Percentiles rank a stretch among this genome's conserved stretches.
Conservation (phyloP, 2,113 vertebrate species). For the Tenebrosternarchus preto region DNA sequence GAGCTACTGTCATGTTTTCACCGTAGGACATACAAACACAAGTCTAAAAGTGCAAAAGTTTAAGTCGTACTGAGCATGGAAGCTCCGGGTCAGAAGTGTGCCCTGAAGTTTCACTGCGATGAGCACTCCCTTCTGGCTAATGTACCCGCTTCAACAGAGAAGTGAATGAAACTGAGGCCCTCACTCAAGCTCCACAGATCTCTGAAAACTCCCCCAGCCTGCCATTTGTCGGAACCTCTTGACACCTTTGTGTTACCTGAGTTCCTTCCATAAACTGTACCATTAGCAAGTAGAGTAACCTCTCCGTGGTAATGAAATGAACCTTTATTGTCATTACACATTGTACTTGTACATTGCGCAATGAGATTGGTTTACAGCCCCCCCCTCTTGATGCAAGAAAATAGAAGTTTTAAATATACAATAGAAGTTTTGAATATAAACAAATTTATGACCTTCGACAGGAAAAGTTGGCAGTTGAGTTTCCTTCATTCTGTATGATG, state of each 20-base stretch:
- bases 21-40: background rate
- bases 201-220: background rate
- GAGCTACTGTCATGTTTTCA: background rate
- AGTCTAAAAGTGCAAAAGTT: background rate
- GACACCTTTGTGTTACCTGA: background rate
- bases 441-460: conserved; percentile 9
- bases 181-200: background rate
- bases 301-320: conserved; percentile 11
- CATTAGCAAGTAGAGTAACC: conserved; percentile 15
- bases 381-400: too few relatives aligned
- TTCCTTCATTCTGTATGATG: conserved; percentile 3
- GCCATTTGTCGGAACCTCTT: background rate
- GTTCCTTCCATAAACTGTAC: conserved; percentile 11
- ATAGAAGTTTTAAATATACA: too few relatives aligned
- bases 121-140: background rate
- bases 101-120: background rate
- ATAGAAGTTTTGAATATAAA: too few relatives aligned
- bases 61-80: background rate
- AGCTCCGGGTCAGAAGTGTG: background rate
- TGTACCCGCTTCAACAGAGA: conserved; percentile 1
- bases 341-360: too few relatives aligned
- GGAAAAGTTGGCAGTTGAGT: conserved; percentile 14
- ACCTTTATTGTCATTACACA: too few relatives aligned
- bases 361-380: too few relatives aligned
- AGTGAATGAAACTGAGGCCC: conserved; percentile 11